Evolutionary conservation across 2,797 vertebrate species (phyloP).

Genomic region (Gadopsis marmoratus): DNA sequence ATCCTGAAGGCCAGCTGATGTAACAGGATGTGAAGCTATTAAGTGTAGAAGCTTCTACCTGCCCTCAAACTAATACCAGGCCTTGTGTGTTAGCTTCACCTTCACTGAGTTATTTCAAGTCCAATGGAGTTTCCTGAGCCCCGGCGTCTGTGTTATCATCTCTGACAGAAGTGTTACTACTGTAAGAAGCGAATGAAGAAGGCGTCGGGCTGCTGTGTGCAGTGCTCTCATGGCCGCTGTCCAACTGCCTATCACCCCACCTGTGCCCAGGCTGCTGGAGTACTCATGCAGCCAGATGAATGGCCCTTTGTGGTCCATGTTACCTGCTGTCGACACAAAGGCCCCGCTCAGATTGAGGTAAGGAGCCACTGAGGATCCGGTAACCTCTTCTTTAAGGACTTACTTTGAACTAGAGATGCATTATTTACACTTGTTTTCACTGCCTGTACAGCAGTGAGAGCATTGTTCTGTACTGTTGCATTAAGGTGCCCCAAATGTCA

Average conservation of each 20-base stretch:
- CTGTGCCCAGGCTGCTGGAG: conserved; percentile 93
- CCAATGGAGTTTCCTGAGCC: background rate
- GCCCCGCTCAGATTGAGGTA: conserved; percentile 84
- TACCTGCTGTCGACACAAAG: conserved; percentile 95
- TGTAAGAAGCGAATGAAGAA: conserved; percentile 94
- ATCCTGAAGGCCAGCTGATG: background rate
- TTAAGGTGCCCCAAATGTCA: background rate
- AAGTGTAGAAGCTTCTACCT: background rate
- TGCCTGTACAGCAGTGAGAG: background rate
- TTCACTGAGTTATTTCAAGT: background rate
- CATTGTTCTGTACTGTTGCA: background rate
- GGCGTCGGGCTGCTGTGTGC: conserved; percentile 93
- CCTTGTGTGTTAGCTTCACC: background rate
- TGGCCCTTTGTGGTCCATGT: conserved; percentile 97
- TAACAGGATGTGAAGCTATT: background rate
- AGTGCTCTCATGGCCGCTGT: conserved; percentile 95
- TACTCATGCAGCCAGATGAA: conserved; percentile 95
- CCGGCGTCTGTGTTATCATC: background rate
- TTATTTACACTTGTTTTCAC: background rate
- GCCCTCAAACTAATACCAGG: background rate
- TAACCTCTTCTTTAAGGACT: background rate
- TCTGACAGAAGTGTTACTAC: conserved; percentile 93
- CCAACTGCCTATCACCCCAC: conserved; percentile 98
- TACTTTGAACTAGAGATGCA: background rate
- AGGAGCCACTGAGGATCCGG: background rate